Evolutionary conservation across 2,888 invertebrate genomes (phyloP), one percentile per base, ranked within the genome.

Genomic region (Dyspetes luteomarginatus): DNA sequence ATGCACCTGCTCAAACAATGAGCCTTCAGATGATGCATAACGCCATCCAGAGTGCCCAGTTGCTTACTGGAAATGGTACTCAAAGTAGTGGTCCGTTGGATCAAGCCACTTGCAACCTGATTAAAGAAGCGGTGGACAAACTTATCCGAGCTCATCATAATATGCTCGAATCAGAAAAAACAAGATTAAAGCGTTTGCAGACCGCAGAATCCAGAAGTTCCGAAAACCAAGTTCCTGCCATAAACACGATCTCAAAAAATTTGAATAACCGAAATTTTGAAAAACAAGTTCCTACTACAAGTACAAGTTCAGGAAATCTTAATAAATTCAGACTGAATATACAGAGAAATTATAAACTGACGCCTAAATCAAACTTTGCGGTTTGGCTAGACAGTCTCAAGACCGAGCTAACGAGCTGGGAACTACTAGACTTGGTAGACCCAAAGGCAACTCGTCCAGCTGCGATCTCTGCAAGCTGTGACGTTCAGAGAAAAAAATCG

Each of bases 301-400:
- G 15, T 12, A 17, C 9, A 3, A 28, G 7, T n/a, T 56, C 7
- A 15, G 26, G 19, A 9, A 48, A n/a, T 45, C 52, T 43, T 19
- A 50, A 36, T 1, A 36, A 17, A 9, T 24, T 73, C 17, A 67
- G 75, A 72, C 73, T 60, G 9, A 81, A 77, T 45, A 75, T 82
- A 45, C 58, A 75, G 56, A 80, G 78, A 24, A 78, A 41, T 4
- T 81, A 82, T 9, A 82, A 77, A 45, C 56, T 82, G 3, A 84
- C 81, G 1, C 56, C 76, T 5, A 79, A 81, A 68, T 24, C 82
- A 2, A 79, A 73, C 28, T 81, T 72, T 60, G 82, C 78, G 22
- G 78, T 81, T 1, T 83, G 79, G 82, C 12, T 83, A 9, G 79
- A 83, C 45, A 67, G 81, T 48, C 73, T 83, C 4, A 80, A 58